Base-by-base conservation (phyloP, 53 echinoderm and acorn worm genomes). In the Astropecten irregularis region DNA sequence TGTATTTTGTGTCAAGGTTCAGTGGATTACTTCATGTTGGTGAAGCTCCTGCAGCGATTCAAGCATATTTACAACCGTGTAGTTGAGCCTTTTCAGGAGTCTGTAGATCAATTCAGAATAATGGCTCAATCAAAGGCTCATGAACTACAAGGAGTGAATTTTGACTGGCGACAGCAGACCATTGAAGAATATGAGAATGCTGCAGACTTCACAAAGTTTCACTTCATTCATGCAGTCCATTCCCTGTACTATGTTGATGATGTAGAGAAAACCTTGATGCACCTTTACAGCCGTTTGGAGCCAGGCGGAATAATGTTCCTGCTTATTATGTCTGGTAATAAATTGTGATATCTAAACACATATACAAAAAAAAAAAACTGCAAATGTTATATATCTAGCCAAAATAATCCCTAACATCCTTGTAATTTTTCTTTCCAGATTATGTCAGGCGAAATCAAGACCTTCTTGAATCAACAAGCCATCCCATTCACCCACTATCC, bases 81-180 rank as follows among this genome's bases (percentile, higher is more conserved):
- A 39, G 35, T 73, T 34, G 74, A 73, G 74, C 74, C 74, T 29
- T 14, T 6, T 5, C 16, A 51, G 16, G 54, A 73, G 18, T 25
- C 18, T 22, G 1, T 73, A 9, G 53, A 51, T 31, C 33, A 53
- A 36, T 73, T 33, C 33, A 53, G 52, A 16, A 9, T 18, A 4
- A 13, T 52, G 34, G 74, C 31, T 19, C 5, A 15, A 4, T 30
- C 52, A 15, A 55, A 73, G 38, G 9, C 74, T 52, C 34, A 52
- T n/a, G 30, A 53, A 34, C 29, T 73, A 39, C 33, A 53, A 31
- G 40, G 74, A 7, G 74, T 53, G 4, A 4, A 16, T 16, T 73
- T 53, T 28, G 29, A 52, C 34, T 73, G 74, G 74, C 52, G 32
- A 16, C 74, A 73, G 35, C 74, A 52, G 54, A 73, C 74, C 2